Base-by-base conservation (phyloP, 2,797 vertebrate genomes). In the Loriculus beryllinus region DNA sequence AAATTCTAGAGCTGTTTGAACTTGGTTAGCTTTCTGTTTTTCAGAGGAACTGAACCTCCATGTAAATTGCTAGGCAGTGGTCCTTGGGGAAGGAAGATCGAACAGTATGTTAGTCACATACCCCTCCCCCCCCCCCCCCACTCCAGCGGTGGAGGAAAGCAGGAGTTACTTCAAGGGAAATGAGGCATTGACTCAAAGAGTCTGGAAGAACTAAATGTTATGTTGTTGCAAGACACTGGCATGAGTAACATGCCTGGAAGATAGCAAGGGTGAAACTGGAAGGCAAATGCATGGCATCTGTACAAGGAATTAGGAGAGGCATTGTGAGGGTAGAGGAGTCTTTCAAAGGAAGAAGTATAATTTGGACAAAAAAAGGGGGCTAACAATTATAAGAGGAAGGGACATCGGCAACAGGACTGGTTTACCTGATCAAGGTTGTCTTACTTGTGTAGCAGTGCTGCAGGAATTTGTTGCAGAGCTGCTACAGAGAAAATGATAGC, bases 1-100 rank as follows among this genome's bases (percentile, higher is more conserved):
- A 70, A 92, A 83, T 91, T 86, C 54, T 59, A 67, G 67, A 86
- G 43, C 60, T 33, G n/a, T 74, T 90, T 80, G 89, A 82, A 51
- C 47, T 93, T 60, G 16, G 51, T 72, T 64, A 59, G 31, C 29
- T 72, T 86, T 68, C n/a, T 65, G 35, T 28, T 91, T 92, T 48
- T 26, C 37, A 45, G 72, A 79, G 57, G 40, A 88, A 52, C 21
- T 0, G 6, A 89, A 31, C 35, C 48, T 85, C 72, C 28, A 64
- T 49, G 10, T 71, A 42, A 51, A 20, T 10, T 47, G 42, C 45
- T 42, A n/a, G 86, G 19, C 39, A 68, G 52, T 17, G 40, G 23
- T 69, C 11, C 28, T 64, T 21, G 39, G 69, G 40, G 20, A 42
- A 54, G 35, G 37, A 39, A 48, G 83, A 9, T 54, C 2, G 20